Evolutionary conservation across 1,140 invertebrate species (phyloP), one percentile per base, ranked within the genome.

Genomic region (Trichonephila clavipes): DNA sequence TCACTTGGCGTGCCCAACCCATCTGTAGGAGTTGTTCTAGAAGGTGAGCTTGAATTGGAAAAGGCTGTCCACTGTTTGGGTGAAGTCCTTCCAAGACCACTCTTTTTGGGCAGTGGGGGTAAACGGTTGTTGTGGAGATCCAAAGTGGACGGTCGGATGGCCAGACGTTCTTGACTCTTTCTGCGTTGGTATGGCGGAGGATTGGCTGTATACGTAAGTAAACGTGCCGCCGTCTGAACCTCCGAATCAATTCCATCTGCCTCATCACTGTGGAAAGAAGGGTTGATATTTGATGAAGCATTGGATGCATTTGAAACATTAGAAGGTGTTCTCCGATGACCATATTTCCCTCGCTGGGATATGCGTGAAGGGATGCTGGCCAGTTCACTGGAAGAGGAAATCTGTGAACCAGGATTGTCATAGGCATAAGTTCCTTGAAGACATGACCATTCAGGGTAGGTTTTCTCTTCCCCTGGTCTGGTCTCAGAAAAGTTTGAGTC

Each of bases 131-230:
- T 81, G 85, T 96, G 95, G 64, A 96, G 94, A 95, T 97, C 98
- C 16, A 98, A 95, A 94, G 97, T 98, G 1, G 96, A 97, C 0
- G 98, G 98, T 66, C 98, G 96, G 86, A 98, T 97, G n/a, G 96
- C 64, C 6, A 72, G 62, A 28, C 69, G 51, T 24, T 94, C 94
- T 19, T 87, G 94, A 51, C 94, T 94, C 28, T 94, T 90, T 44
- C 94, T 59, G 10, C 94, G 85, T 4, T 91, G 90, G 16, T 64
- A 92, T 16, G 16, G 44, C 12, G 90, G 62, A 85, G 85, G 34
- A 94, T 66, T 85, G 8, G 90, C n/a, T 10, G 83, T 44, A 28
- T 94, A 94, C 83, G 86, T 91, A 88, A 94, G 83, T 92, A 88
- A 87, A 66, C 59, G 94, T 59, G 85, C 62, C 58, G 61, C 58